Evolutionary conservation across 2,113 vertebrate species (phyloP).

Genomic region (Nothocercus nigrocapillus): DNA sequence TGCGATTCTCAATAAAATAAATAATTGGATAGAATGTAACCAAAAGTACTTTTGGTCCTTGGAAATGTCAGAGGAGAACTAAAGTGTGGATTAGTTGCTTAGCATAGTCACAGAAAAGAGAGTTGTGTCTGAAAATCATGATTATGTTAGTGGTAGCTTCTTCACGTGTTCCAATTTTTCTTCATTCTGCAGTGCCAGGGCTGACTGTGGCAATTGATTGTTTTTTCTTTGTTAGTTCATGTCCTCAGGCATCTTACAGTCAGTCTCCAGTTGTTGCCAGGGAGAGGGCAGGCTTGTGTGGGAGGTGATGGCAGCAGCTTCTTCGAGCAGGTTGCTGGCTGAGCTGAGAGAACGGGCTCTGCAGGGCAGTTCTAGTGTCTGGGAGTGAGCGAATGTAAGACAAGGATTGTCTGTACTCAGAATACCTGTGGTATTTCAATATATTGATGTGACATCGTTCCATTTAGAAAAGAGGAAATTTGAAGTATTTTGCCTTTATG

Average conservation of each 20-base stretch:
- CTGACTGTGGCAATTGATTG: not conserved
- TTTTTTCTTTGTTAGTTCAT: not conserved
- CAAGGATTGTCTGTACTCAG: not conserved
- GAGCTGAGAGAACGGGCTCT: not conserved
- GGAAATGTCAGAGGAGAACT: not conserved
- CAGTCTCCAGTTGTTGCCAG: not conserved
- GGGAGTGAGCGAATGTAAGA: not conserved
- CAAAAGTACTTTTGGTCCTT: not conserved
- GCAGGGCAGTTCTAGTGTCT: not conserved
- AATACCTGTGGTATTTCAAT: not conserved
- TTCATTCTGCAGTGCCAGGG: not conserved
- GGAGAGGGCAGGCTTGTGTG: not conserved
- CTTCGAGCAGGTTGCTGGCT: not conserved
- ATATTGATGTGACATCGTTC: not conserved
- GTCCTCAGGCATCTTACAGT: not conserved
- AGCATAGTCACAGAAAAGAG: not conserved
- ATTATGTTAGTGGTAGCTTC: not conserved
- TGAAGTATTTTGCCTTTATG: not conserved
- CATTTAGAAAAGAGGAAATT: not conserved
- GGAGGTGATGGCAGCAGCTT: not conserved
- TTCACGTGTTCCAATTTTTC: not conserved
- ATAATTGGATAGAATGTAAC: not conserved
- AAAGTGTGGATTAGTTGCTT: not conserved
- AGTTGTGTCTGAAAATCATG: not conserved
- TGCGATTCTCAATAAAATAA: not conserved